These are phyloP conservation scores for Actenoides hombroni DNA, from an alignment of 2,113 vertebrate genomes.

Conservation along the genomic window DNA sequence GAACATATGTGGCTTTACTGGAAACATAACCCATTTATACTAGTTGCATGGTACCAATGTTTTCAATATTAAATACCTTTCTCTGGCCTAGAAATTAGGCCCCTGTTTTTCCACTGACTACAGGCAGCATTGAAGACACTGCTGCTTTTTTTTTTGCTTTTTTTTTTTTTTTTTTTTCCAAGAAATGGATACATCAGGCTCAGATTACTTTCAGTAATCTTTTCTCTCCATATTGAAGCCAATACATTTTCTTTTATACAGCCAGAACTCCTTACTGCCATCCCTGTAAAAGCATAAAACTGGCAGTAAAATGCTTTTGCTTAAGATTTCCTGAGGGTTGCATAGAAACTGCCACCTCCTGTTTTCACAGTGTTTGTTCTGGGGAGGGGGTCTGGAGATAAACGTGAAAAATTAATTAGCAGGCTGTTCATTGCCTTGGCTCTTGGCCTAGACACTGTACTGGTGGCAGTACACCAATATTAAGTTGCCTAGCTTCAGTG, in stretches of 20 bases:
- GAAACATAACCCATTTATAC: background rate
- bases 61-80: background rate
- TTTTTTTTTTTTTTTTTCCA: background rate
- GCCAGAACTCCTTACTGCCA: background rate
- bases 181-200: background rate
- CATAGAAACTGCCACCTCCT: background rate
- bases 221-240: background rate
- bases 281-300: background rate
- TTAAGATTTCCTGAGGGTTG: background rate
- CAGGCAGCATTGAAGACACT: background rate
- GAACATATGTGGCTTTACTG: background rate
- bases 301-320: background rate
- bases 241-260: background rate
- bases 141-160: background rate
- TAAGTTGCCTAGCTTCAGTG: background rate
- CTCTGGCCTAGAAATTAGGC: background rate
- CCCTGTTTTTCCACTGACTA: background rate
- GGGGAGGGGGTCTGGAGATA: background rate
- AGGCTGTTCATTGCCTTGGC: constrained; percentile 26
- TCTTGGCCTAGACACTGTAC: background rate
- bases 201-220: background rate
- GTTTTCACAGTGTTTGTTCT: constrained; percentile 11
- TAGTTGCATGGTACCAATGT: background rate
- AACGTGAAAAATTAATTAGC: constrained; percentile 45
- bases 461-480: background rate